These are phyloP conservation scores for Liolophura sinensis DNA, from an alignment of 1,140 invertebrate species.

Conservation along the genomic window DNA sequence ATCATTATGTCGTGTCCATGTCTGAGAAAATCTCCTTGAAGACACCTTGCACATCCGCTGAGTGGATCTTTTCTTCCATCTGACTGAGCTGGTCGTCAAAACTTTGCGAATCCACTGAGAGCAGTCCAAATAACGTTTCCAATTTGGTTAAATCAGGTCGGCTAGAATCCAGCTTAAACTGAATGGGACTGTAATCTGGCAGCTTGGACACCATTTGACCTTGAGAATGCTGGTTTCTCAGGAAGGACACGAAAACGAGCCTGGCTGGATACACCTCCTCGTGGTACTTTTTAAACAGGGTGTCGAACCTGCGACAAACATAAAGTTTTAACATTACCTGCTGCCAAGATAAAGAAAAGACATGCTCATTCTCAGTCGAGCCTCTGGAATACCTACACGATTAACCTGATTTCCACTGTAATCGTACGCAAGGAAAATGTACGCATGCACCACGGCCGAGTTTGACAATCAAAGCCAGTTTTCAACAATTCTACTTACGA, in stretches of 20 bases:
- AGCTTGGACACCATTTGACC: conserved; percentile 48
- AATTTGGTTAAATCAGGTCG: conserved; percentile 55
- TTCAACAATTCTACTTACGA: conserved; percentile 6
- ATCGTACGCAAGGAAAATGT: no score
- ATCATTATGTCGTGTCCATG: no score
- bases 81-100: conserved; percentile 31
- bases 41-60: no score
- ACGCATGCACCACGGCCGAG: no score
- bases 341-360: background rate
- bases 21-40: no score
- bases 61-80: background rate
- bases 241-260: conserved; percentile 56
- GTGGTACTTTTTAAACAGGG: conserved; percentile 48
- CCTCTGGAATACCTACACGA: no score
- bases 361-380: no score
- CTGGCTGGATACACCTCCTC: conserved; percentile 52
- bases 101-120: conserved; percentile 37
- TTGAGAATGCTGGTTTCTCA: conserved; percentile 36
- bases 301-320: conserved; percentile 34
- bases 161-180: conserved; percentile 43
- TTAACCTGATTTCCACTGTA: no score
- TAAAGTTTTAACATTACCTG: background rate
- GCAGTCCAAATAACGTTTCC: conserved; percentile 50
- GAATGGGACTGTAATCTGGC: conserved; percentile 32
- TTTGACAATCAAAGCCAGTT: no score